phyloP scores from a whole-genome alignment of 1,140 invertebrate species.

The Lutraria rhynchaena region DNA sequence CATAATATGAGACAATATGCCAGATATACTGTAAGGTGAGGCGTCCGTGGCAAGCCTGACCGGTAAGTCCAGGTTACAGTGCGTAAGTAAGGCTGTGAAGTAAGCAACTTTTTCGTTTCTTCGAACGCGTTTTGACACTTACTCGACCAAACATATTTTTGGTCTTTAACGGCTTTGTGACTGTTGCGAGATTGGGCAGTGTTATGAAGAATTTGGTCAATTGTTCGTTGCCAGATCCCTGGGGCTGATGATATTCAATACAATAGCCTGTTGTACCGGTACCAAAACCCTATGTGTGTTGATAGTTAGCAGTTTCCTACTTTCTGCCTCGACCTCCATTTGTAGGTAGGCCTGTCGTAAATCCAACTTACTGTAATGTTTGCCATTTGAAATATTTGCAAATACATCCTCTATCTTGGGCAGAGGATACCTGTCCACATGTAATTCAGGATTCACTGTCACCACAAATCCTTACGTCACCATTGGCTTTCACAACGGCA shows the following conservation, averaged over 20 bases:
- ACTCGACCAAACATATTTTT: neutral
- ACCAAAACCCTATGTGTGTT: slow-evolving; percentile 74
- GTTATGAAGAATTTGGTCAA: slow-evolving; percentile 80
- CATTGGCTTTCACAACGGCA: slow-evolving; percentile 61
- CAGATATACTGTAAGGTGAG: slow-evolving; percentile 59
- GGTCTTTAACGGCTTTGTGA: slow-evolving; percentile 46
- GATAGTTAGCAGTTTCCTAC: slow-evolving; percentile 60
- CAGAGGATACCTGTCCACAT: slow-evolving; percentile 47
- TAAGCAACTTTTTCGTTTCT: slow-evolving; percentile 8
- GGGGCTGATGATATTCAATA: slow-evolving; percentile 83
- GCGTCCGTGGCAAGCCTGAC: slow-evolving; percentile 40
- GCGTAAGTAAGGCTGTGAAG: neutral
- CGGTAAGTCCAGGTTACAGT: neutral
- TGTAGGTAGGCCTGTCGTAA: slow-evolving; percentile 62
- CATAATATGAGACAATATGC: slow-evolving; percentile 59
- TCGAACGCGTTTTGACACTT: slow-evolving; percentile 17
- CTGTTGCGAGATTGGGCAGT: slow-evolving; percentile 50
- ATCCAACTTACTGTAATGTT: slow-evolving; percentile 76
- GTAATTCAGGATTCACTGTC: slow-evolving; percentile 75
- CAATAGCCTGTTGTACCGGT: slow-evolving; percentile 57
- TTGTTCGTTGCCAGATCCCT: slow-evolving; percentile 83
- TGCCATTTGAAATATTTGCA: slow-evolving; percentile 65
- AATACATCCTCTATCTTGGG: slow-evolving; percentile 74
- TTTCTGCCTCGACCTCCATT: slow-evolving; percentile 64
- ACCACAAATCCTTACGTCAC: slow-evolving; percentile 63